Percentiles rank a stretch among this genome's conserved stretches.
Evolutionary conservation across 1,140 invertebrate species (phyloP).

Genomic region (Drosophila seguyi): DNA sequence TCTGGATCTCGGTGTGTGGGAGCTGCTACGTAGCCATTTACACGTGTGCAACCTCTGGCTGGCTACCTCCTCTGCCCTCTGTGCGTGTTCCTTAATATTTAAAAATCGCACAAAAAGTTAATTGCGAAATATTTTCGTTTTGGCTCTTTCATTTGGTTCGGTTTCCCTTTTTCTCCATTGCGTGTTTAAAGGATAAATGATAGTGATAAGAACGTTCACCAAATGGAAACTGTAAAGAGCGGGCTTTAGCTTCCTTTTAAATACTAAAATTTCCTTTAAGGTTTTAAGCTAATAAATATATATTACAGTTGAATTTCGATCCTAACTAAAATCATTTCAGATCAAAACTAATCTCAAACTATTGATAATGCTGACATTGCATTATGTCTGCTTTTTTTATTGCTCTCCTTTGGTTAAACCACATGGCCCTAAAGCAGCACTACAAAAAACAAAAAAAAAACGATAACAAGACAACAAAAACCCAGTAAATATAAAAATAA

Average conservation of each 20-base stretch:
- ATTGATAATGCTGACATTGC: slow-evolving; percentile 9
- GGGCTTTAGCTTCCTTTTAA: background rate
- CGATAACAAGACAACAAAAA: slow-evolving; percentile 47
- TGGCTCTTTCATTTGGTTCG: slow-evolving; percentile 25
- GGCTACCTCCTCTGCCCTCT: slow-evolving; percentile 1
- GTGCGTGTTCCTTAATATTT: slow-evolving; percentile 82
- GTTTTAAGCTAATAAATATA: background rate
- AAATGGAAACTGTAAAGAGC: background rate
- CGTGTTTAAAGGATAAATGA: slow-evolving; percentile 59
- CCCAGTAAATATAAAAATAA: slow-evolving; percentile 54
- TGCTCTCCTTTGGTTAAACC: background rate
- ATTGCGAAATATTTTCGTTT: slow-evolving; percentile 61
- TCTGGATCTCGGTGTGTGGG: slow-evolving; percentile 44
- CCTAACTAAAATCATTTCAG: slow-evolving; percentile 4
- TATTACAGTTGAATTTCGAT: too few species aligned
- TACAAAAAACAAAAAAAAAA: slow-evolving; percentile 19
- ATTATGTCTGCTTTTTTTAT: slow-evolving; percentile 19
- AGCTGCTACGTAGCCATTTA: slow-evolving; percentile 43
- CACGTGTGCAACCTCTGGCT: slow-evolving; percentile 26
- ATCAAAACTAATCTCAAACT: slow-evolving; percentile 22
- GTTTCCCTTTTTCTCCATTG: slow-evolving; percentile 43
- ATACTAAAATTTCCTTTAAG: background rate
- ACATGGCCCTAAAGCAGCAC: slow-evolving; percentile 12
- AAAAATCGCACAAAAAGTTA: slow-evolving; percentile 76
- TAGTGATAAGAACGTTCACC: slow-evolving; percentile 53